Conservation (phyloP, 1,140 invertebrate genomes). For the Anoplophora glabripennis region DNA sequence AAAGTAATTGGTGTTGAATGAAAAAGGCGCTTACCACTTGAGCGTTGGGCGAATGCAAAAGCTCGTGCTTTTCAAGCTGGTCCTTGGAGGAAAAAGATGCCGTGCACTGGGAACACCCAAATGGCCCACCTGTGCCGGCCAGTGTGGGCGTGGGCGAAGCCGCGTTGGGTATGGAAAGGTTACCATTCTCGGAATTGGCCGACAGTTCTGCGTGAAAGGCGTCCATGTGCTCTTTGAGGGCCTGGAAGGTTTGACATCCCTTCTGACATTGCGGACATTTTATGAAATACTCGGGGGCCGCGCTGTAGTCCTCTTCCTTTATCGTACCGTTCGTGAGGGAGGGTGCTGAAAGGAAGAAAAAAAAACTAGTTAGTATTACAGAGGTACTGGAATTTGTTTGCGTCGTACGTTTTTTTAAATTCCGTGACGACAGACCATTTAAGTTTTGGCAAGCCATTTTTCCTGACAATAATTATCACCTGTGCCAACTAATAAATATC, state of each 20-base stretch:
- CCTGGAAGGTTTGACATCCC: slow-evolving; percentile 55
- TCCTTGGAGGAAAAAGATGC: slow-evolving; percentile 73
- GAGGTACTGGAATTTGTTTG: too few relatives aligned
- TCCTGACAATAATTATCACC: too few relatives aligned
- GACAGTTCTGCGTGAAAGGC: slow-evolving; percentile 52
- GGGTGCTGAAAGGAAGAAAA: too few relatives aligned
- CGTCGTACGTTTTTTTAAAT: too few relatives aligned
- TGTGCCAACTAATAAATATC: too few relatives aligned
- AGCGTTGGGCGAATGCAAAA: slow-evolving; percentile 75
- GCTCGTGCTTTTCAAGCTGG: slow-evolving; percentile 80
- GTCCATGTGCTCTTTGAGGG: slow-evolving; percentile 64
- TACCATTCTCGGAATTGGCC: slow-evolving; percentile 41
- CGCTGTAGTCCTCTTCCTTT: slow-evolving; percentile 39
- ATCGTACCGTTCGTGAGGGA: slow-evolving; percentile 41
- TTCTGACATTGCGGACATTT: slow-evolving; percentile 64
- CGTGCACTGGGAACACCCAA: slow-evolving; percentile 75
- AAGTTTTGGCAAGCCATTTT: too few relatives aligned
- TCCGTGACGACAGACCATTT: too few relatives aligned
- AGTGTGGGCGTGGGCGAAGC: slow-evolving; percentile 51
- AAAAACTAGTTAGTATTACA: too few relatives aligned
- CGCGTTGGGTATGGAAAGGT: slow-evolving; percentile 43
- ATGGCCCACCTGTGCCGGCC: slow-evolving; percentile 52
- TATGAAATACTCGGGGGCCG: slow-evolving; percentile 51
- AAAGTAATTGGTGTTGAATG: too few relatives aligned
- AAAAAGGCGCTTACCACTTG: slow-evolving; percentile 73